Base-by-base conservation (phyloP, 92 coral and sea anemone species). In the Scolanthus callimorphus region DNA sequence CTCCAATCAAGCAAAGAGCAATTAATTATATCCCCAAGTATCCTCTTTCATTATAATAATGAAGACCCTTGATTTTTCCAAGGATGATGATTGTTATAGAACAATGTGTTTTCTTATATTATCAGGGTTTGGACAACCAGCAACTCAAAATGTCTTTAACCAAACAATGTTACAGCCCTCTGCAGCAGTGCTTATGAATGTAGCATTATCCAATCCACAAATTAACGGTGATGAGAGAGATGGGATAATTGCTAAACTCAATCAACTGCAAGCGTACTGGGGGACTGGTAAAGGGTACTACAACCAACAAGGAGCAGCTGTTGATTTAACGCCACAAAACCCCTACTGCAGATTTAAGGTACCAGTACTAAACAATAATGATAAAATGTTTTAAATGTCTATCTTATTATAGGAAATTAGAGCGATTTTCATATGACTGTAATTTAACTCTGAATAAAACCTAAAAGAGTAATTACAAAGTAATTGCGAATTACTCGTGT, bases 331-430 rank as follows among this genome's bases (percentile, higher is more conserved):
- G 24, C 90, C 88, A 47, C 91, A 91, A 62, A 91, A 91, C 65
- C 97, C 91, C 3, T 91, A 83, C 51, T 91, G 97, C 50, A 88
- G 91, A 62, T 91, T 91, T 52, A 91, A 91, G 82, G 97, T 91
- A 77, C n/a, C 71, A n/a, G n/a, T n/a, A n/a, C n/a, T n/a, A n/a
- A n/a, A n/a, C n/a, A n/a, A n/a, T n/a, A n/a, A n/a, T n/a, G n/a
- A n/a, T n/a, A n/a, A n/a, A n/a, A n/a, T n/a, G n/a, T n/a, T n/a
- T n/a, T n/a, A n/a, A n/a, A n/a, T n/a, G n/a, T n/a, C n/a, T n/a
- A n/a, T n/a, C n/a, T n/a, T n/a, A n/a, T n/a, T n/a, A n/a, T n/a
- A n/a, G n/a, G n/a, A n/a, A n/a, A n/a, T n/a, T n/a, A n/a, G n/a
- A n/a, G n/a, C n/a, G n/a, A n/a, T n/a, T n/a, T n/a, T n/a, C n/a